Percentiles rank a stretch among this genome's conserved stretches.
These are phyloP conservation scores for Chrysemys picta DNA, from an alignment of 2,113 vertebrate genomes.

Conservation along the genomic window DNA sequence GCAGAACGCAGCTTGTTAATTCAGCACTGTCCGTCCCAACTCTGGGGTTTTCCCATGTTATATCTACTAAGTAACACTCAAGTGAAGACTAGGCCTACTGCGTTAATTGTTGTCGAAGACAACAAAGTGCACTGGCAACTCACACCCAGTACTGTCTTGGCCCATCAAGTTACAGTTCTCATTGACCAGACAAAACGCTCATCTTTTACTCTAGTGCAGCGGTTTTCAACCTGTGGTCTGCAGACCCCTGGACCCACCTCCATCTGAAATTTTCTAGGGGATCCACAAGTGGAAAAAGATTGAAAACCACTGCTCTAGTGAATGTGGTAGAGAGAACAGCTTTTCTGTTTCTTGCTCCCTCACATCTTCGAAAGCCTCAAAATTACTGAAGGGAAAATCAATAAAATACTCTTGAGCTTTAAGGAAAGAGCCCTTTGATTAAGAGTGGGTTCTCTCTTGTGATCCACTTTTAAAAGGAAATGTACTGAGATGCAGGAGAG, in stretches of 20 bases:
- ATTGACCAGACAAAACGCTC: not conserved
- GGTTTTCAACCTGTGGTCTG: not conserved
- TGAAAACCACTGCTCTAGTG: not conserved
- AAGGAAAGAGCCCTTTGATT: not conserved
- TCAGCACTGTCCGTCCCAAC: accelerated
- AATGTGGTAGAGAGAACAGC: not conserved
- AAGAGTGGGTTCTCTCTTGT: not conserved
- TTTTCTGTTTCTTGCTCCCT: not conserved
- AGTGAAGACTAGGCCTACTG: not conserved
- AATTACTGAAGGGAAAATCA: not conserved
- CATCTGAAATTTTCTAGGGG: not conserved
- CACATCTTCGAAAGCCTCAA: not conserved
- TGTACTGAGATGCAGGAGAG: not conserved
- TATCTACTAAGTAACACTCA: not conserved
- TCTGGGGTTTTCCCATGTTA: accelerated
- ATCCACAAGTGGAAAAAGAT: not conserved
- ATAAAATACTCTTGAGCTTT: not conserved
- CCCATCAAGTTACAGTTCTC: not conserved
- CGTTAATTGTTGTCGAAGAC: accelerated
- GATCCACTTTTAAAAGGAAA: not conserved
- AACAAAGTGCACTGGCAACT: not conserved
- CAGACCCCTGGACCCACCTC: not conserved
- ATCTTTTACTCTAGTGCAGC: not conserved
- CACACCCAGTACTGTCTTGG: not conserved
- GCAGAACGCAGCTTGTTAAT: not conserved